Evolutionary conservation across 2,888 invertebrate genomes (phyloP).

Genomic region (Brachypalpus laphriformis): DNA sequence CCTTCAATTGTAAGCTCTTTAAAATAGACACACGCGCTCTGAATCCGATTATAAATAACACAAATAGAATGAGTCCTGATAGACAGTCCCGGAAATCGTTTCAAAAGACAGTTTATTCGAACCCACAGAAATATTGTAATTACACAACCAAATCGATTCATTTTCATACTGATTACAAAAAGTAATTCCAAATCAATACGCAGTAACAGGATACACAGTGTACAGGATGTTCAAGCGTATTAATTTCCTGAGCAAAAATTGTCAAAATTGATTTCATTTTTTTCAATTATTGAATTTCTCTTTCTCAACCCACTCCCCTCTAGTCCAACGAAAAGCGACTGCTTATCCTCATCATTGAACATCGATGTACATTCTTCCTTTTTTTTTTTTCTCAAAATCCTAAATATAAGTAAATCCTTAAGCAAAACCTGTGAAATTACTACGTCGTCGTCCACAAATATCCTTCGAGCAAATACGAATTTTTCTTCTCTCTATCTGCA

Average conservation of each 20-base stretch:
- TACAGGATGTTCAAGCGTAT: constrained; percentile 56
- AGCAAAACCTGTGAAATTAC: constrained; percentile 19
- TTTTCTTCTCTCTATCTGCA: background rate
- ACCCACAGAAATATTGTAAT: constrained; percentile 23
- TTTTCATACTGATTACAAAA: constrained; percentile 11
- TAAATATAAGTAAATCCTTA: constrained; percentile 32
- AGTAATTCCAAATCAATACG: constrained; percentile 4
- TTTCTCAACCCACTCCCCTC: background rate
- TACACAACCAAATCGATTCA: constrained; percentile 47
- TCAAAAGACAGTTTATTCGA: constrained; percentile 27
- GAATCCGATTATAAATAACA: background rate
- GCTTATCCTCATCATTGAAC: constrained; percentile 42
- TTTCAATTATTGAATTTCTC: background rate
- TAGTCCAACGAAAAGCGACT: constrained; percentile 14
- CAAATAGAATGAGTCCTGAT: background rate
- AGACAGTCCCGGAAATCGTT: constrained; percentile 4
- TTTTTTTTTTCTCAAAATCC: background rate
- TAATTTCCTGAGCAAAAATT: constrained; percentile 45
- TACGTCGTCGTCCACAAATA: background rate
- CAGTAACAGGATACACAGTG: constrained; percentile 29
- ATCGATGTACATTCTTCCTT: constrained; percentile 20
- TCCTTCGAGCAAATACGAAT: background rate
- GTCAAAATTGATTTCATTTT: constrained; percentile 33
- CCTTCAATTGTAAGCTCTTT: background rate
- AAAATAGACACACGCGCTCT: background rate